A percentile compares a stretch with the other conserved stretches of the same genome.
Evolutionary conservation across 64 coral and sea anemone species (phyloP).

Genomic region (Porites lutea): DNA sequence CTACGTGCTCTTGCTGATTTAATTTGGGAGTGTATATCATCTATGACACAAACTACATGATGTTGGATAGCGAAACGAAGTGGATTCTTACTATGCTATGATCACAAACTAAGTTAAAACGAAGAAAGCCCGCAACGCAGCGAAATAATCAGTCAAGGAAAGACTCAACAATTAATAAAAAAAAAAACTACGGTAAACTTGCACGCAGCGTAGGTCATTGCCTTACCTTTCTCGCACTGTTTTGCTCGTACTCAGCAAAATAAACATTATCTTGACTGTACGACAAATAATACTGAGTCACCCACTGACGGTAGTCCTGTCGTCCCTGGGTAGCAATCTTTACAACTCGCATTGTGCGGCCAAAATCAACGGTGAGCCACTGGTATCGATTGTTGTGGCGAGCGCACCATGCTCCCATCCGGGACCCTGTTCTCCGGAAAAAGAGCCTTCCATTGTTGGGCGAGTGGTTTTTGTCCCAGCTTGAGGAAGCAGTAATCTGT

Average conservation of each 20-base stretch:
- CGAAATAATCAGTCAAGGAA: neutral
- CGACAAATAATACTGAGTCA: slow-evolving; percentile 78
- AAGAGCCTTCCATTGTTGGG: slow-evolving; percentile 69
- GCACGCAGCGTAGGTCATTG: no score
- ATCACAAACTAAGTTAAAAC: no score
- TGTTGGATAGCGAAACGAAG: no score
- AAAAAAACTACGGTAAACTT: no score
- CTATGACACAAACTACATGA: no score
- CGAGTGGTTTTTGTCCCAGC: slow-evolving; percentile 63
- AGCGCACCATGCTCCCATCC: slow-evolving; percentile 83
- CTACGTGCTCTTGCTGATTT: no score
- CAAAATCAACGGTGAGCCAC: slow-evolving; percentile 83
- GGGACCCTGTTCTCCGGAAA: slow-evolving; percentile 37
- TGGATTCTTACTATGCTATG: no score
- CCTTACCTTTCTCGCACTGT: slow-evolving; percentile 73
- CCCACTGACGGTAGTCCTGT: slow-evolving; percentile 81
- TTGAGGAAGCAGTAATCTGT: slow-evolving; percentile 77
- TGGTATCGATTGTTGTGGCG: slow-evolving; percentile 89
- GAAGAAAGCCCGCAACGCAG: no score
- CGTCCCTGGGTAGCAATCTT: slow-evolving; percentile 84
- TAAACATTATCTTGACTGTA: slow-evolving; percentile 80
- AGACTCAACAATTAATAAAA: no score
- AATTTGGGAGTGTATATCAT: no score
- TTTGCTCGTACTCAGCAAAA: slow-evolving; percentile 80
- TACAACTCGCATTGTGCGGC: slow-evolving; percentile 51